Conservation (phyloP, 2,888 invertebrate species). For the Hoplodrina ambigua region DNA sequence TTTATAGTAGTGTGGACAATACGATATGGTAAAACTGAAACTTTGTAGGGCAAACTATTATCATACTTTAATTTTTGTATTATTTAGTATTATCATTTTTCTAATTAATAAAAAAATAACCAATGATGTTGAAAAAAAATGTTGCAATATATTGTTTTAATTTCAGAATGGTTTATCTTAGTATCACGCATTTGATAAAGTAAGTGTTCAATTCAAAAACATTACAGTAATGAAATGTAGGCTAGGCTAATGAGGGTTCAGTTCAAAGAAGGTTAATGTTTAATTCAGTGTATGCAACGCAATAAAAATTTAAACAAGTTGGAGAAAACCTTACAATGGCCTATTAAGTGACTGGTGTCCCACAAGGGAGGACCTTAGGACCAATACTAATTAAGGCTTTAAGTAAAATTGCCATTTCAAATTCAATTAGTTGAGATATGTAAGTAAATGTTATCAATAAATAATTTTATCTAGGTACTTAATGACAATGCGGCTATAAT, state of each 20-base stretch:
- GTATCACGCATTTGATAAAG: constrained; percentile 12
- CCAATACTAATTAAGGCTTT: not conserved
- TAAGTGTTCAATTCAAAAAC: constrained; percentile 28
- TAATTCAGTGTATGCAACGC: constrained; percentile 12
- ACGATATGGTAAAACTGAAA: too few relatives aligned
- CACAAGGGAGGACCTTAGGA: constrained; percentile 20
- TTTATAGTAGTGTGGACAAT: too few relatives aligned
- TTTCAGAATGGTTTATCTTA: constrained; percentile 19
- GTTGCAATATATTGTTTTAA: constrained; percentile 28
- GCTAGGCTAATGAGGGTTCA: constrained; percentile 7
- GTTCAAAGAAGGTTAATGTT: constrained; percentile 18
- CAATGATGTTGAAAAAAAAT: not conserved
- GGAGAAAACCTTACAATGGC: constrained; percentile 3
- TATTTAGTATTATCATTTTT: too few relatives aligned
- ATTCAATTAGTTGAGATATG: not conserved
- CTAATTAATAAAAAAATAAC: not conserved
- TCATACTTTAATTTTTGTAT: too few relatives aligned
- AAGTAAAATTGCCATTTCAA: not conserved
- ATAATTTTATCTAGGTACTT: constrained; percentile 15
- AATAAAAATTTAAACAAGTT: constrained; percentile 3
- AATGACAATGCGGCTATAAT: constrained; percentile 15
- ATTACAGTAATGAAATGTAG: constrained; percentile 18
- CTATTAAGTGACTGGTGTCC: constrained; percentile 15
- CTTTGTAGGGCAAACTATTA: too few relatives aligned
- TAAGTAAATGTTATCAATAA: constrained; percentile 3